phyloP scores from a whole-genome alignment of 2,797 vertebrate species.

The Podarcis siculus region DNA sequence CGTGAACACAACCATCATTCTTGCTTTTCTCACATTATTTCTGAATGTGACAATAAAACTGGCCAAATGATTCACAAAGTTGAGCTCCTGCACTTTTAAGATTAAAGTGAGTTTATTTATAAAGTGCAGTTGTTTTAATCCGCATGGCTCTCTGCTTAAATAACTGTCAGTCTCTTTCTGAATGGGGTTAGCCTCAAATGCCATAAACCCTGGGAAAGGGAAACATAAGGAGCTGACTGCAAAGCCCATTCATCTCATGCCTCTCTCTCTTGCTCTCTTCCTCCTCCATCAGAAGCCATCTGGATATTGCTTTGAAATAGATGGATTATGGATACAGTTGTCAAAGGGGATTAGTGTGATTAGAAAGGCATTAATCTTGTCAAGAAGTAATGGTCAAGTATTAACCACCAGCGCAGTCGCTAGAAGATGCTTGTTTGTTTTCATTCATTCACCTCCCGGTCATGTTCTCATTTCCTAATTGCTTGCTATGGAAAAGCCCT shows the following conservation, averaged over 20 bases:
- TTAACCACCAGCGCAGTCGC: constrained; percentile 67
- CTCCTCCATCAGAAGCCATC: constrained; percentile 70
- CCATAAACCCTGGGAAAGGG: constrained; percentile 32
- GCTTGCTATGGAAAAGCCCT: constrained; percentile 54
- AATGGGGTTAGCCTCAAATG: constrained; percentile 28
- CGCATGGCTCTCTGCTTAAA: constrained; percentile 25
- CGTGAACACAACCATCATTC: neutral
- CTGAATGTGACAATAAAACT: neutral
- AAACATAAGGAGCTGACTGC: constrained; percentile 51
- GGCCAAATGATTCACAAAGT: neutral
- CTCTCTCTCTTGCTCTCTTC: constrained; percentile 48
- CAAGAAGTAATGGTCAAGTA: constrained; percentile 74
- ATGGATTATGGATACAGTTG: constrained; percentile 78
- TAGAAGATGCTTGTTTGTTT: constrained; percentile 68
- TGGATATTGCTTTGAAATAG: constrained; percentile 71
- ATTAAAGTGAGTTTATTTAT: neutral
- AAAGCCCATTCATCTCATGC: constrained; percentile 63
- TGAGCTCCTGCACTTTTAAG: neutral
- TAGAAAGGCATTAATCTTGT: constrained; percentile 74
- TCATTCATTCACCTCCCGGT: constrained; percentile 57
- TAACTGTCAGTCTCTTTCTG: constrained; percentile 12
- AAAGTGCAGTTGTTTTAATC: constrained; percentile 10
- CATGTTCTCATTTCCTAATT: constrained; percentile 69
- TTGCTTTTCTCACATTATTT: neutral
- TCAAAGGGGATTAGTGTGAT: constrained; percentile 75